phyloP scores from a whole-genome alignment of 2,113 vertebrate species.

The Laterallus jamaicensis region DNA sequence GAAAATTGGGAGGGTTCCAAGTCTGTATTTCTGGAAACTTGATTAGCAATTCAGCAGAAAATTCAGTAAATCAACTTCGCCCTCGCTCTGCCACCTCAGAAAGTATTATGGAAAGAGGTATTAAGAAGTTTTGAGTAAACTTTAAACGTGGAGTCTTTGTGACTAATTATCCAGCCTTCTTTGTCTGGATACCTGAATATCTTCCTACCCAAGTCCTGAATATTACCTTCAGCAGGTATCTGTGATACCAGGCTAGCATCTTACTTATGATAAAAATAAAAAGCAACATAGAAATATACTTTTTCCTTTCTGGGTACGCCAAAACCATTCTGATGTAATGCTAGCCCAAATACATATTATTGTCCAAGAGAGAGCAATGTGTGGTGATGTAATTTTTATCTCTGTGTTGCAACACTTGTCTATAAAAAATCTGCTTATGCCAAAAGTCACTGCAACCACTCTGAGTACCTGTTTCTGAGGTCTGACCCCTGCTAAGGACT shows the following conservation, averaged over 20 bases:
- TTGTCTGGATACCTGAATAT: neutral
- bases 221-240: neutral
- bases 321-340: neutral
- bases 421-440: neutral
- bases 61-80: neutral
- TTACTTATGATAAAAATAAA: neutral
- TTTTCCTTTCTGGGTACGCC: neutral
- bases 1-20: neutral
- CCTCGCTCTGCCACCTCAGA: neutral
- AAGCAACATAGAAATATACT: neutral
- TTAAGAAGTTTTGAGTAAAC: neutral
- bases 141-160: neutral
- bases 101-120: neutral
- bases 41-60: conserved; percentile 2
- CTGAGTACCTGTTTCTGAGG: neutral
- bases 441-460: neutral
- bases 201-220: neutral
- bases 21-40: neutral
- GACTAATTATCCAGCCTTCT: neutral
- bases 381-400: conserved; percentile 13
- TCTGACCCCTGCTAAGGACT: neutral
- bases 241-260: neutral
- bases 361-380: neutral
- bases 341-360: neutral
- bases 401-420: neutral